Evolutionary conservation across 2,888 invertebrate genomes (phyloP).

Genomic region (Barypeithes pellucidus): DNA sequence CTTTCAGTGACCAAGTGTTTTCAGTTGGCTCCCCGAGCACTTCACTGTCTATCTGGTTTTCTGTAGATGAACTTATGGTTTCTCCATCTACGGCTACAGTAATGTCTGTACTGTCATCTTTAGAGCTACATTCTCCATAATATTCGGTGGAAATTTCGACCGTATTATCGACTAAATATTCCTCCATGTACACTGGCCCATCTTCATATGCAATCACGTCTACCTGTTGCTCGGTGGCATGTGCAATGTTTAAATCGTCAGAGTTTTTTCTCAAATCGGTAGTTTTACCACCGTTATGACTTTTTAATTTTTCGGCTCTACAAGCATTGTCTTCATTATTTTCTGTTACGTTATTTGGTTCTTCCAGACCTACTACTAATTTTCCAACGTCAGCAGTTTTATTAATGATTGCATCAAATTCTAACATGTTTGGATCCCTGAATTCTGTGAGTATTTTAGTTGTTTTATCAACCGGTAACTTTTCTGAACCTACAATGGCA

Average conservation of each 20-base stretch:
- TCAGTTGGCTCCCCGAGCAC: background rate
- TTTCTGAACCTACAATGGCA: background rate
- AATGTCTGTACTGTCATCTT: background rate
- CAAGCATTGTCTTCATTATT: background rate
- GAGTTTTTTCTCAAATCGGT: background rate
- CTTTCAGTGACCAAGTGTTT: background rate
- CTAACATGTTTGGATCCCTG: background rate
- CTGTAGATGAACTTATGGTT: background rate
- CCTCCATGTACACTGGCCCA: background rate
- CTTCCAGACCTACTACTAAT: background rate
- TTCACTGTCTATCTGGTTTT: background rate
- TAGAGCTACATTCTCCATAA: background rate
- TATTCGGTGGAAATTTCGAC: conserved; percentile 14
- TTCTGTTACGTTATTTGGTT: background rate
- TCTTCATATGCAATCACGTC: background rate
- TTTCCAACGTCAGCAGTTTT: background rate
- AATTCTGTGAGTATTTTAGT: background rate
- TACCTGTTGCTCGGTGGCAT: background rate
- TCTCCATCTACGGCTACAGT: background rate
- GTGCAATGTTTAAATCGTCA: background rate
- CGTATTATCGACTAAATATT: conserved; percentile 9
- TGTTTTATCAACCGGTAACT: background rate
- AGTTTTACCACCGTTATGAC: background rate
- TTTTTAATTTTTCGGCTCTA: background rate
- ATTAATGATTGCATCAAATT: background rate